Conservation (phyloP, 2,113 vertebrate species). For the Ardeotis arabs region DNA sequence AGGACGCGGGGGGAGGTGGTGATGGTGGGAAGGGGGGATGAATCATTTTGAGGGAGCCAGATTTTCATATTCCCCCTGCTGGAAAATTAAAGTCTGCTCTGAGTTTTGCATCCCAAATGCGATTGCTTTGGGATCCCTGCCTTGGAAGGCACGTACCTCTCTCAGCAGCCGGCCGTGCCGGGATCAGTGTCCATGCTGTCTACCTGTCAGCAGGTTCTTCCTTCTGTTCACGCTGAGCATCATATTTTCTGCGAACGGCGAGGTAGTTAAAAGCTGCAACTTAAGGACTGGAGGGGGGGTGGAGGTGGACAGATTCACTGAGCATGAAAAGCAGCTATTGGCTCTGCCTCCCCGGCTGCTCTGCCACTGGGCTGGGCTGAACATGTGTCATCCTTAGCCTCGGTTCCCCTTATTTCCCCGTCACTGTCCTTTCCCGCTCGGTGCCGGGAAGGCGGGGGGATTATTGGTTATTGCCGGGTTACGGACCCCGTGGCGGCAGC, state of each 20-base stretch:
- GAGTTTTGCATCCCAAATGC: constrained; percentile 42
- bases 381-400: constrained; percentile 16
- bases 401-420: not conserved
- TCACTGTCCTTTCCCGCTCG: not conserved
- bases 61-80: constrained; percentile 38
- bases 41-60: constrained; percentile 10
- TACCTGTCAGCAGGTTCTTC: constrained; percentile 48
- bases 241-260: not conserved
- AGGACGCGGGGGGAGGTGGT: not conserved
- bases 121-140: not conserved
- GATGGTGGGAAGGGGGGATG: not conserved
- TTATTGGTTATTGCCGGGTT: not conserved
- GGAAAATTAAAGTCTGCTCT: constrained; percentile 29
- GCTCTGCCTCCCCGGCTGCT: constrained; percentile 32
- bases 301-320: constrained; percentile 23
- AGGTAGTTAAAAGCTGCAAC: constrained; percentile 38
- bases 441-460: not conserved
- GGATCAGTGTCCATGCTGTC: constrained; percentile 28
- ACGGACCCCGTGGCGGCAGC: not conserved
- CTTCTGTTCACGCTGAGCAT: constrained; percentile 56
- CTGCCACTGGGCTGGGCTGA: constrained; percentile 25
- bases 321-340: constrained; percentile 28
- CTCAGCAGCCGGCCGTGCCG: constrained; percentile 53
- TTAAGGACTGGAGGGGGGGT: not conserved
- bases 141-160: constrained; percentile 58